Base-by-base conservation (phyloP, 2,888 invertebrate species). In the Mamestra brassicae region DNA sequence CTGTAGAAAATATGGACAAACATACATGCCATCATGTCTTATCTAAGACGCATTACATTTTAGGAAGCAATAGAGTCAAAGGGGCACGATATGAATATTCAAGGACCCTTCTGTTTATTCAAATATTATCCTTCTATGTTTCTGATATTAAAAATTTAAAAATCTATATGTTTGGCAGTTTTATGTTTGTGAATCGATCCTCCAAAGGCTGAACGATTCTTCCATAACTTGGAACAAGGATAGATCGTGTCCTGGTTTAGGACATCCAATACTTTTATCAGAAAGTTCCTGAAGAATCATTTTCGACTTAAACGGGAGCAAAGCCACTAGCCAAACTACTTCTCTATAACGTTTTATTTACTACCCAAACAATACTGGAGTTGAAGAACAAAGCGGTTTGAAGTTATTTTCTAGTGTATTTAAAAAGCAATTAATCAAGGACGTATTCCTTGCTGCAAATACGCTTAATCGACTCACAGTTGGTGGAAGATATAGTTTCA, bases 371-470 rank as follows among this genome's bases (percentile, higher is more conserved):
- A 65, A 50, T 36, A 42, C 52, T 15, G 8, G 0, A 75, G 47
- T 63, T 50, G 1, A 54, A 58, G 26, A 67, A 81, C 58, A 58
- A 67, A 58, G 26, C 36, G 17, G 47, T 54, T 58, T 36, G 36
- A 70, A 81, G 57, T 54, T 70, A 57, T 70, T 73, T 66, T 62
- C 42, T 42, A 36, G 47, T 45, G 62, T 75, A 76, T 62, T 79
- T 84, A 70, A 72, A 83, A 76, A 70, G 58, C 42, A 63, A 81
- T 81, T 70, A 66, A 76, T 81, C 57, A 79, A 26, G 62, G 17
- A 36, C 11, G 55, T 66, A 66, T 74, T 74, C 47, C 36, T 67
- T 26, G 38, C 4, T 50, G 45, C n/a, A 57, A 68, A 80, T 55
- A 58, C 8, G 45, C 17, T 60, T 47, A 74, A 81, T 64, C 67